Evolutionary conservation across 2,888 invertebrate genomes (phyloP).

Genomic region (Melanostoma scalare): DNA sequence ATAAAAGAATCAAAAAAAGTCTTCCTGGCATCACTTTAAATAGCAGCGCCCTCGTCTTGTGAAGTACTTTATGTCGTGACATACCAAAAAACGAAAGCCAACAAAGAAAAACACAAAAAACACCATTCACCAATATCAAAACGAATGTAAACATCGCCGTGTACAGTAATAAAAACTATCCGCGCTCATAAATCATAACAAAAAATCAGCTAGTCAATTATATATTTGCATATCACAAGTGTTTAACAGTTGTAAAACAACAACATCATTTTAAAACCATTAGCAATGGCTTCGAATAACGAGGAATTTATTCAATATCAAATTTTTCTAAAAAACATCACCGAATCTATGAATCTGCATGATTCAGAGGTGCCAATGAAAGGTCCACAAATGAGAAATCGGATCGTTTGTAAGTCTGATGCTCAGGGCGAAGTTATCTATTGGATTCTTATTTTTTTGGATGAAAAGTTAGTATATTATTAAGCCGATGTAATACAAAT

Average conservation of each 20-base stretch:
- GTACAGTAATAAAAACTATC: conserved; percentile 41
- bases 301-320: conserved; percentile 63
- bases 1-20: no score
- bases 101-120: conserved; percentile 38
- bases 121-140: conserved; percentile 23
- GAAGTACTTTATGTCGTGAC: background rate
- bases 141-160: conserved; percentile 52
- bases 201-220: conserved; percentile 21
- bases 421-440: conserved; percentile 61
- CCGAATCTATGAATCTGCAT: conserved; percentile 24
- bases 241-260: conserved; percentile 26
- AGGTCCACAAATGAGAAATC: conserved; percentile 34
- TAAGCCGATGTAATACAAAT: no score
- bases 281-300: conserved; percentile 55
- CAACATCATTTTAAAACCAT: background rate
- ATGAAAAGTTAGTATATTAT: conserved; percentile 48
- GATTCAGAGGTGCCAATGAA: conserved; percentile 38
- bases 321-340: conserved; percentile 56
- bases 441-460: conserved; percentile 58
- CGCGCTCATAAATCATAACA: conserved; percentile 47
- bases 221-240: conserved; percentile 12
- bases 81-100: background rate
- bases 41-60: background rate
- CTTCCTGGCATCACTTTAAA: background rate
- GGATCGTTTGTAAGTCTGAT: conserved; percentile 28